phyloP scores from a whole-genome alignment of 2,113 vertebrate species.

The Solea solea region DNA sequence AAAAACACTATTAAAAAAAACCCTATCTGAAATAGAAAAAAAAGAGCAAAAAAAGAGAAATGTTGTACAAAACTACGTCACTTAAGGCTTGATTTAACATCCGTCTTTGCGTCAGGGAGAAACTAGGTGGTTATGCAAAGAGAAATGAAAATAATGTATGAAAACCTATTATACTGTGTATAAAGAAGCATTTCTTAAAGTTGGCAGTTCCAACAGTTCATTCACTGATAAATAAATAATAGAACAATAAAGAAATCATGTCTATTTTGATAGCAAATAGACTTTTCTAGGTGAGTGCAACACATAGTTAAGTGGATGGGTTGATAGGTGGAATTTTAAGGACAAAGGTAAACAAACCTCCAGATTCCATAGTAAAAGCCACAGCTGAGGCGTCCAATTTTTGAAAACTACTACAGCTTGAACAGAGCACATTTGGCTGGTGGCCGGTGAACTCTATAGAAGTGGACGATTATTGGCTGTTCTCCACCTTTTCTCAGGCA shows the following conservation, averaged over 20 bases:
- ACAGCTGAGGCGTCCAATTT: constrained; percentile 61
- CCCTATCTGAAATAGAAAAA: not conserved
- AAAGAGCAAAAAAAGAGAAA: constrained; percentile 13
- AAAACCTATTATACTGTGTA: not conserved
- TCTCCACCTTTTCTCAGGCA: constrained; percentile 66
- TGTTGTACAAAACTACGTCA: too few relatives aligned
- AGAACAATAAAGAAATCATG: too few relatives aligned
- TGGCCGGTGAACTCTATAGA: constrained; percentile 44
- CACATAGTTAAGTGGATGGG: too few relatives aligned
- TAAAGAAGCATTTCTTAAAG: not conserved
- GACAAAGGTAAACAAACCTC: constrained; percentile 27
- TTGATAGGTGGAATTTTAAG: too few relatives aligned
- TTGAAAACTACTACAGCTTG: constrained; percentile 38
- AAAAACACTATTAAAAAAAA: constrained; percentile 40
- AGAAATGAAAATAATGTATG: not conserved
- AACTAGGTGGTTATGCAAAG: too few relatives aligned
- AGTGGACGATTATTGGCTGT: constrained; percentile 50
- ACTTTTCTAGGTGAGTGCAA: too few relatives aligned
- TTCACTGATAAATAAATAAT: constrained; percentile 19
- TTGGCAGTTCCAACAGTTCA: constrained; percentile 1
- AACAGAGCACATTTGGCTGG: constrained; percentile 52
- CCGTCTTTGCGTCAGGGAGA: too few relatives aligned
- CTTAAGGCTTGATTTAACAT: too few relatives aligned
- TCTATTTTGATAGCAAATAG: too few relatives aligned
- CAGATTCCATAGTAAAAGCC: constrained; percentile 51